These are phyloP conservation scores for Heliconius erato DNA, from an alignment of 2,888 invertebrate species.

Conservation along the genomic window DNA sequence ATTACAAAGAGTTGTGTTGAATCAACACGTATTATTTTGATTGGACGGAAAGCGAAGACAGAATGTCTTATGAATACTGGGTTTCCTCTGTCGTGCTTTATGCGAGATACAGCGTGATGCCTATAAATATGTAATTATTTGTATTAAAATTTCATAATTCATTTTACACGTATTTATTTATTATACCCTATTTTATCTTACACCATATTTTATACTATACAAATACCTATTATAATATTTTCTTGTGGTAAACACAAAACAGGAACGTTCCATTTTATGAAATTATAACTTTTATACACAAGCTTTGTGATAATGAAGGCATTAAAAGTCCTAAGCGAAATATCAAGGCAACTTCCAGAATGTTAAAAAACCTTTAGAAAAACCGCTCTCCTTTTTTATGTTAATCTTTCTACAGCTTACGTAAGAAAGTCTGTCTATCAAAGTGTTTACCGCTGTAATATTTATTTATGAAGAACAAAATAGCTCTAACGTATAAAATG, in stretches of 20 bases:
- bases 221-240: constrained; percentile 4
- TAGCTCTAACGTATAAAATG: too few species aligned
- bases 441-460: background rate
- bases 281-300: constrained; percentile 17
- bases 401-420: constrained; percentile 2
- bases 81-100: too few species aligned
- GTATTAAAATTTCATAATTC: too few species aligned
- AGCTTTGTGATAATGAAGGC: constrained; percentile 1
- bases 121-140: too few species aligned
- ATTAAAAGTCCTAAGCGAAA: constrained; percentile 13
- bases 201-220: background rate
- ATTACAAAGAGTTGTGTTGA: too few species aligned
- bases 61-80: too few species aligned
- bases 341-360: constrained; percentile 11
- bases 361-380: constrained; percentile 7
- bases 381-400: background rate
- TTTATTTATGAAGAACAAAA: background rate
- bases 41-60: too few species aligned
- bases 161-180: too few species aligned
- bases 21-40: too few species aligned
- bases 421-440: constrained; percentile 13
- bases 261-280: background rate
- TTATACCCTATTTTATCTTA: too few species aligned
- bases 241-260: background rate
- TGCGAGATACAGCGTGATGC: too few species aligned